Evolutionary conservation across 2,113 vertebrate genomes (phyloP), one percentile per base, ranked within the genome.

Genomic region (Scomber scombrus): DNA sequence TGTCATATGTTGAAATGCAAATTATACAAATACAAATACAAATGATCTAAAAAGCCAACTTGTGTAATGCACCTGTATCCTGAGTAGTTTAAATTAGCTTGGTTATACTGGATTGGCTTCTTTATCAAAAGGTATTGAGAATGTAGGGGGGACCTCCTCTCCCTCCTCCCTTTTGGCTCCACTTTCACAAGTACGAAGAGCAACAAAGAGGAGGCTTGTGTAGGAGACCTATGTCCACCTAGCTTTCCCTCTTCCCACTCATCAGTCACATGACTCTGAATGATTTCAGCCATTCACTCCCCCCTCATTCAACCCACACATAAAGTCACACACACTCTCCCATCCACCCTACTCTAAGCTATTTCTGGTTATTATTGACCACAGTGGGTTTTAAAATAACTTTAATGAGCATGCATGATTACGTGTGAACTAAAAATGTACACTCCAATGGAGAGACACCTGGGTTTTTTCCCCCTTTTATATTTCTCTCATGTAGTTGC

Each of bases 161-260:
- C 26, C 70, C 29, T 68, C 76, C 52, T 66, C 52, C 47, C 18
- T 29, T 81, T 75, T 64, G 49, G 31, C 67, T 72, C 50, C 52
- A 47, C 71, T 55, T 57, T 71, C 78, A 71, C 21, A 62, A 81
- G 75, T 66, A 66, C 56, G 75, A 65, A 60, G n/a, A 61, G 46
- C 76, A 91, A 94, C 86, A 93, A 89, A 92, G 85, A 78, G 18
- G 66, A 85, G 72, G 66, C 75, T 91, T 92, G 85, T 92, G 71
- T 75, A 29, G n/a, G 82, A 89, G 73, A 60, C 58, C 64, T 60
- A 49, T 83, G 67, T 77, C 89, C 75, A 85, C 58, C 76, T 69
- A 70, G 12, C 77, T 82, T 71, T 71, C 60, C 57, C 75, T 74
- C 71, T 78, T 74, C 54, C 71, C 56, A 75, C 68, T 80, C 75